Percentiles rank a stretch among this genome's conserved stretches.
Evolutionary conservation across 2,888 invertebrate genomes (phyloP).

Genomic region (Volucella inanis): DNA sequence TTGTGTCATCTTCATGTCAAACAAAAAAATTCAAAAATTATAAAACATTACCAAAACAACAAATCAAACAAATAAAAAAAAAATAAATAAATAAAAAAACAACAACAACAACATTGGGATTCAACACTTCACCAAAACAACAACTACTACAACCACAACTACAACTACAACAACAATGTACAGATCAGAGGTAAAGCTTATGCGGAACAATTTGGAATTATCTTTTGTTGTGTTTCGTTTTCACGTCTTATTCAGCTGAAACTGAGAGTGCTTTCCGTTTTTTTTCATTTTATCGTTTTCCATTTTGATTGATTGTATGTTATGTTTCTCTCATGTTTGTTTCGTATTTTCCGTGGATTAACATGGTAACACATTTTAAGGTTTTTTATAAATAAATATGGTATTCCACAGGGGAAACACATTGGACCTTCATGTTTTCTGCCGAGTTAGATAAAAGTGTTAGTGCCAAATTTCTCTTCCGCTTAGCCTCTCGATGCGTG

Average conservation of each 20-base stretch:
- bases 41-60: conserved; percentile 43
- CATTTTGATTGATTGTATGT: conserved; percentile 32
- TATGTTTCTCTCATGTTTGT: conserved; percentile 16
- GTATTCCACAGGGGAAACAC: too few species aligned
- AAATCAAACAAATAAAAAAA: conserved; percentile 47
- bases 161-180: conserved; percentile 65
- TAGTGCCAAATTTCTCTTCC: too few species aligned
- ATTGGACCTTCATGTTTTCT: too few species aligned
- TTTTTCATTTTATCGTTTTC: conserved; percentile 24
- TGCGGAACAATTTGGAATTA: conserved; percentile 46
- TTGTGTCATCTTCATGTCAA: conserved; percentile 57
- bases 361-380: too few species aligned
- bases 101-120: conserved; percentile 63
- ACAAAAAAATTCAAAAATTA: conserved; percentile 57
- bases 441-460: too few species aligned
- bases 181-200: conserved; percentile 82
- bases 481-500: too few species aligned
- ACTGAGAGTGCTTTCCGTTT: conserved; percentile 57
- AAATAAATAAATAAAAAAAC: conserved; percentile 17
- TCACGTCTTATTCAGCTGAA: conserved; percentile 73
- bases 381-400: too few species aligned
- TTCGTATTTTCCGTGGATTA: neutral
- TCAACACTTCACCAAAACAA: conserved; percentile 60
- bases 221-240: conserved; percentile 28
- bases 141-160: conserved; percentile 47